phyloP scores from a whole-genome alignment of 2,113 vertebrate species.

The Ciconia stormi region DNA sequence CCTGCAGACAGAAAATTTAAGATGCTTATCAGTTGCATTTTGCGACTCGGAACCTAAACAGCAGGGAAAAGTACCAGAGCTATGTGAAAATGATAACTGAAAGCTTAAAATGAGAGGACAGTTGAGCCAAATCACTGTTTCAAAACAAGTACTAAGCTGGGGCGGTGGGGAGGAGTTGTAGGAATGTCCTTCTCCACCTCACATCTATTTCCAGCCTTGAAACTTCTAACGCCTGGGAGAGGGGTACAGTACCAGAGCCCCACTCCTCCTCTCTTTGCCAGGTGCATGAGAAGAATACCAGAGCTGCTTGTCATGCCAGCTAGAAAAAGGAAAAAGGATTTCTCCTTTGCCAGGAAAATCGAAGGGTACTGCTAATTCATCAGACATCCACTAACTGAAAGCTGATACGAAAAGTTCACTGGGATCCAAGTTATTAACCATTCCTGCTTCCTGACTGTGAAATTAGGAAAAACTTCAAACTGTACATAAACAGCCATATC shows the following conservation, averaged over 20 bases:
- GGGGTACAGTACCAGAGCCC: not conserved
- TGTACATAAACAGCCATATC: not conserved
- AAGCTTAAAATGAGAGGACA: not conserved
- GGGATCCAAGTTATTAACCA: not conserved
- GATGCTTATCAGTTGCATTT: not conserved
- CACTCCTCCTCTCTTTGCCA: not conserved
- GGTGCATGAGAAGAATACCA: not conserved
- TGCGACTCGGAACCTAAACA: not conserved
- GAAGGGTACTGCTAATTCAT: not conserved
- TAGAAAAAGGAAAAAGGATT: not conserved
- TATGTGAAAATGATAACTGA: not conserved
- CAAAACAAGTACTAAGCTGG: not conserved
- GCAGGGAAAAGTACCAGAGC: not conserved
- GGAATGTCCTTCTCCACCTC: not conserved
- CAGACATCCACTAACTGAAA: not conserved
- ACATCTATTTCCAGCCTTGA: not conserved
- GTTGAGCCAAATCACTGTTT: not conserved
- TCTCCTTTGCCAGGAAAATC: not conserved
- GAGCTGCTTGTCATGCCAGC: not conserved
- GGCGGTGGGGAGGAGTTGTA: not conserved
- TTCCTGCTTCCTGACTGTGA: not conserved
- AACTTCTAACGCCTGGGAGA: not conserved
- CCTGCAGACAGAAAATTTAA: not conserved
- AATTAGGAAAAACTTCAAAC: not conserved
- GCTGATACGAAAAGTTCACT: not conserved